phyloP scores from a whole-genome alignment of 2,797 vertebrate genomes.

The Australoheros facetus region DNA sequence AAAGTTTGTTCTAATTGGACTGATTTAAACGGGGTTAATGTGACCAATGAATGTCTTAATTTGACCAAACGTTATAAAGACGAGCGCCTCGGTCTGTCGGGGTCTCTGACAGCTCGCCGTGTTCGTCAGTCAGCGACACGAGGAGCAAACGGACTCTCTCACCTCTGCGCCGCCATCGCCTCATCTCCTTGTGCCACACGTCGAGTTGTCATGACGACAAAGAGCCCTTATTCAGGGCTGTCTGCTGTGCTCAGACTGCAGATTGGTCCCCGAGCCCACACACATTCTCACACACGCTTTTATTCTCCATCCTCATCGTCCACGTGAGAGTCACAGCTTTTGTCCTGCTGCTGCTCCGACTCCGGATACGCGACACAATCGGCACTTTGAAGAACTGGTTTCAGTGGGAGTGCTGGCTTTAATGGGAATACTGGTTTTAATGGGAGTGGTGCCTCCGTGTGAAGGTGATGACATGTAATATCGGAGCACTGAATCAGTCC shows the following conservation, averaged over 20 bases:
- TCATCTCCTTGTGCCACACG: slow-evolving; percentile 28
- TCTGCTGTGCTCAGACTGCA: slow-evolving; percentile 34
- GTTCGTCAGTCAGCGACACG: neutral
- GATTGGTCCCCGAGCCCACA: slow-evolving; percentile 21
- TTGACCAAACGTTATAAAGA: neutral
- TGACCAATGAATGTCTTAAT: neutral
- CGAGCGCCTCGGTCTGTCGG: neutral
- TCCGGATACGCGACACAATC: neutral
- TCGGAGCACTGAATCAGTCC: neutral
- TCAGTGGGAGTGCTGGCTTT: neutral
- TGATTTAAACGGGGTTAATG: neutral
- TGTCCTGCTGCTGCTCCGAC: slow-evolving; percentile 3
- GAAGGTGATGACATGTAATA: neutral
- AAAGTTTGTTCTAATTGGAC: too few relatives aligned
- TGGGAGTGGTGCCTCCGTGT: neutral
- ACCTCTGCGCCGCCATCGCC: neutral
- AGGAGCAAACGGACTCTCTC: slow-evolving; percentile 13
- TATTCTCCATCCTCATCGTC: neutral
- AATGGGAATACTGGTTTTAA: neutral
- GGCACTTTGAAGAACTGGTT: neutral
- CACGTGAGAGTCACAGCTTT: neutral
- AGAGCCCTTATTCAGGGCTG: slow-evolving; percentile 35
- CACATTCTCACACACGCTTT: neutral
- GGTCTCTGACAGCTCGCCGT: neutral
- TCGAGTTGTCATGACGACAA: slow-evolving; percentile 65